phyloP scores from a whole-genome alignment of 2,797 vertebrate genomes.

The Orestias chungarensis region DNA sequence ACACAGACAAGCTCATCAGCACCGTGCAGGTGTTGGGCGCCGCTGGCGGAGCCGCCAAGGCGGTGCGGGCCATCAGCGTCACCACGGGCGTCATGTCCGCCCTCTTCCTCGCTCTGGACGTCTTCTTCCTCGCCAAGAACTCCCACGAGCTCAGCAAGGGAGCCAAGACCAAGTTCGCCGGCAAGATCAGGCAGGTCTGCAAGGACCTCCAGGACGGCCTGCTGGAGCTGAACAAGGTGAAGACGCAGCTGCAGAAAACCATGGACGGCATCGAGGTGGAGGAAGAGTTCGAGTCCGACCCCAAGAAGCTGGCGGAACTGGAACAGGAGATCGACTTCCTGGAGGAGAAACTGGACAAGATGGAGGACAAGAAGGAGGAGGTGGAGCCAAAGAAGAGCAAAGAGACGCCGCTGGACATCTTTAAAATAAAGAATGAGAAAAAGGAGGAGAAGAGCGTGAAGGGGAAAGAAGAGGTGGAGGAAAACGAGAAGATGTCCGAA shows the following conservation, averaged over 20 bases:
- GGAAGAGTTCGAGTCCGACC: constrained; percentile 62
- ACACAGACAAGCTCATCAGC: constrained; percentile 78
- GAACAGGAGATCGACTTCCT: constrained; percentile 75
- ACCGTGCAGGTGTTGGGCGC: constrained; percentile 76
- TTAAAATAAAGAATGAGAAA: constrained; percentile 24
- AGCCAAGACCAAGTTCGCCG: constrained; percentile 78
- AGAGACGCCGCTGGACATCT: constrained; percentile 20
- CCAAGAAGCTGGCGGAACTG: constrained; percentile 70
- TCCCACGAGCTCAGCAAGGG: constrained; percentile 73
- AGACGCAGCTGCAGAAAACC: constrained; percentile 74
- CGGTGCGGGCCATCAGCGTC: constrained; percentile 64
- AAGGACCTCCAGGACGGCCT: constrained; percentile 76
- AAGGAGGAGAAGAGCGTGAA: constrained; percentile 13
- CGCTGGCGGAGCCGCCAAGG: constrained; percentile 69
- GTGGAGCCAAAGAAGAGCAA: constrained; percentile 48
- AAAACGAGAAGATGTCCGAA: constrained; percentile 4
- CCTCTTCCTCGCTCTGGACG: constrained; percentile 74
- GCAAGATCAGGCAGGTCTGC: constrained; percentile 77
- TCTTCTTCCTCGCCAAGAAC: constrained; percentile 77
- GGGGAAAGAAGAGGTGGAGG: background rate
- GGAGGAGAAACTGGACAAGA: constrained; percentile 75
- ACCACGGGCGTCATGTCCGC: constrained; percentile 71
- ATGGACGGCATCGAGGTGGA: constrained; percentile 78
- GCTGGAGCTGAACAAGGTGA: constrained; percentile 74
- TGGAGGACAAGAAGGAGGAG: constrained; percentile 15